Conservation (phyloP, 2,888 invertebrate genomes). For the Zhuqinia jingwanae region DNA sequence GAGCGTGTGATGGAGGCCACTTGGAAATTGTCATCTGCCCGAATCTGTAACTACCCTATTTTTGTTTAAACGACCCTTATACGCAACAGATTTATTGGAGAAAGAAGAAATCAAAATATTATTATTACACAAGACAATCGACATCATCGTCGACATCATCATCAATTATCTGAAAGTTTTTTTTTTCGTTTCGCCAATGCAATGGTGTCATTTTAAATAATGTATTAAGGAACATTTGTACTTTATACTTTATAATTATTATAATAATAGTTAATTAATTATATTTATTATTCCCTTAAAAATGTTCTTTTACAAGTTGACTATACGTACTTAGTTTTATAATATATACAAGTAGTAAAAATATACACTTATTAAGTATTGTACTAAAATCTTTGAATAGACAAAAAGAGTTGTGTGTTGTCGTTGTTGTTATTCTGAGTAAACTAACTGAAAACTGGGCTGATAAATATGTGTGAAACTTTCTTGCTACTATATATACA, state of each 20-base stretch:
- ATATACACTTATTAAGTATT: too few relatives aligned
- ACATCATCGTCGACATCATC: too few relatives aligned
- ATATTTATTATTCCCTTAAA: slow-evolving; percentile 18
- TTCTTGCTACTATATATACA: neutral
- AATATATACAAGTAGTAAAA: too few relatives aligned
- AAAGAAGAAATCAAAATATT: neutral
- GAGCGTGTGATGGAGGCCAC: slow-evolving; percentile 18
- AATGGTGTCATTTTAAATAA: slow-evolving; percentile 55
- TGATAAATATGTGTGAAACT: neutral
- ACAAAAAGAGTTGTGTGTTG: too few relatives aligned
- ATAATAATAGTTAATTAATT: too few relatives aligned
- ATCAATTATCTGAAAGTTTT: slow-evolving; percentile 4
- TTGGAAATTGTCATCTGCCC: slow-evolving; percentile 15
- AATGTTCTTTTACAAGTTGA: neutral
- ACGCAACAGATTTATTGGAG: slow-evolving; percentile 9
- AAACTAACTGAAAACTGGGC: neutral
- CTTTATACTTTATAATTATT: too few relatives aligned
- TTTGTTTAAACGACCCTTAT: neutral
- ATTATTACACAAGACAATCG: slow-evolving; percentile 41
- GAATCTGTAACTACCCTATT: slow-evolving; percentile 6
- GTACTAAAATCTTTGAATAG: too few relatives aligned
- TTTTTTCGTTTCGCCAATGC: slow-evolving; percentile 50
- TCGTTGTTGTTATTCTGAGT: too few relatives aligned
- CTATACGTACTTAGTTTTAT: neutral
- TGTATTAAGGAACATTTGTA: slow-evolving; percentile 18